A percentile compares a stretch with the other conserved stretches of the same genome.
Conservation (phyloP, 2,113 vertebrate species). For the Cyrtonyx montezumae region DNA sequence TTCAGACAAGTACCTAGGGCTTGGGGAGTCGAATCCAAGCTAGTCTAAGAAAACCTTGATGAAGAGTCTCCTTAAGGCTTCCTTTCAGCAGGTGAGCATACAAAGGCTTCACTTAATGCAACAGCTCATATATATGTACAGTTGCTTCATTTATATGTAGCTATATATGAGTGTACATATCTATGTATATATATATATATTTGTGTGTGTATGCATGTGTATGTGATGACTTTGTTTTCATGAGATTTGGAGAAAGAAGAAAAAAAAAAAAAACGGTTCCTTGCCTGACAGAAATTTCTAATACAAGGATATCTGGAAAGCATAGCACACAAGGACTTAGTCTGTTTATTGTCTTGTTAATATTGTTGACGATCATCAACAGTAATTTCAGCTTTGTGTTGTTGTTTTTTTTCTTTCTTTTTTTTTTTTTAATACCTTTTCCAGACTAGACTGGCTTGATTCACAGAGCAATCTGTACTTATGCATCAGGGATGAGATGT, state of each 20-base stretch:
- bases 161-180: not conserved
- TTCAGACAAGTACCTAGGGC: not conserved
- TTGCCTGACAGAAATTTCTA: not conserved
- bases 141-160: not conserved
- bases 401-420: not conserved
- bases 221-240: not conserved
- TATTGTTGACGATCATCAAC: not conserved
- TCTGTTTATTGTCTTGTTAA: not conserved
- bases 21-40: not conserved
- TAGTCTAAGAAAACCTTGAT: not conserved
- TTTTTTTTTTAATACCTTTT: not conserved
- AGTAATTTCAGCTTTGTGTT: not conserved
- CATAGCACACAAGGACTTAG: fast-evolving
- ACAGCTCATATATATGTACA: not conserved
- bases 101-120: not conserved
- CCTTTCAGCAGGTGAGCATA: not conserved
- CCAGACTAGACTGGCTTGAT: not conserved
- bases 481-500: not conserved
- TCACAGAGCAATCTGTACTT: not conserved
- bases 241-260: not conserved
- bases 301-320: not conserved
- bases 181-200: not conserved
- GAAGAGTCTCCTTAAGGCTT: not conserved
- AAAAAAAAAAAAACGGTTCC: not conserved
- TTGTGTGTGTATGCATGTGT: not conserved